Percentiles rank a stretch among this genome's conserved stretches.
Evolutionary conservation across 2,113 vertebrate genomes (phyloP).

Genomic region (Tragelaphus imberbis): DNA sequence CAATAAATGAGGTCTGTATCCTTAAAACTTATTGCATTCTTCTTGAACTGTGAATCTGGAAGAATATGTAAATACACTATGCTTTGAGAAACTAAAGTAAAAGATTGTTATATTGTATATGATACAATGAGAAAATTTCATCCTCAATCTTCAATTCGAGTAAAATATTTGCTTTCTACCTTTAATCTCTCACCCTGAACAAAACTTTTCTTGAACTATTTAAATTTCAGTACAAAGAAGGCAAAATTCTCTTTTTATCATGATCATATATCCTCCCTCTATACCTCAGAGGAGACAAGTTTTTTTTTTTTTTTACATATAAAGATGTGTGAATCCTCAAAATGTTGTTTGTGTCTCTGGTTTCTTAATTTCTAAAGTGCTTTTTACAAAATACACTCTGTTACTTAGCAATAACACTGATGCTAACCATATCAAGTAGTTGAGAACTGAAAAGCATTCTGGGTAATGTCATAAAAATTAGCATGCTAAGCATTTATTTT

Average conservation of each 20-base stretch:
- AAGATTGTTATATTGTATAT: background rate
- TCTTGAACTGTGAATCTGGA: background rate
- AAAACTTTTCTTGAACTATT: background rate
- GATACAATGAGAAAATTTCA: background rate
- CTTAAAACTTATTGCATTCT: background rate
- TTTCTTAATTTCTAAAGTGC: constrained; percentile 56
- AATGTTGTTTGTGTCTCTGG: constrained; percentile 3
- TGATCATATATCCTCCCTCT: background rate
- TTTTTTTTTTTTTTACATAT: background rate
- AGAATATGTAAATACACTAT: background rate
- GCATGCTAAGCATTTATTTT: background rate
- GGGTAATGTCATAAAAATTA: constrained; percentile 31
- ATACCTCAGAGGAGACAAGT: background rate
- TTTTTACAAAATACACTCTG: constrained; percentile 17
- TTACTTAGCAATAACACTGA: constrained; percentile 34
- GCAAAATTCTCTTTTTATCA: background rate
- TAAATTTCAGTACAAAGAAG: background rate
- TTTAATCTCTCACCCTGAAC: background rate
- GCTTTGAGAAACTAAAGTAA: background rate
- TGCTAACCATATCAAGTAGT: background rate
- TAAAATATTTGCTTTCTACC: background rate
- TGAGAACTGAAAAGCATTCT: background rate
- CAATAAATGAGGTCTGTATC: background rate
- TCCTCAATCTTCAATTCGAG: background rate
- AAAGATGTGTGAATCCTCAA: background rate